Evolutionary conservation across 1,140 invertebrate genomes (phyloP).

Genomic region (Dreissena rostriformis): DNA sequence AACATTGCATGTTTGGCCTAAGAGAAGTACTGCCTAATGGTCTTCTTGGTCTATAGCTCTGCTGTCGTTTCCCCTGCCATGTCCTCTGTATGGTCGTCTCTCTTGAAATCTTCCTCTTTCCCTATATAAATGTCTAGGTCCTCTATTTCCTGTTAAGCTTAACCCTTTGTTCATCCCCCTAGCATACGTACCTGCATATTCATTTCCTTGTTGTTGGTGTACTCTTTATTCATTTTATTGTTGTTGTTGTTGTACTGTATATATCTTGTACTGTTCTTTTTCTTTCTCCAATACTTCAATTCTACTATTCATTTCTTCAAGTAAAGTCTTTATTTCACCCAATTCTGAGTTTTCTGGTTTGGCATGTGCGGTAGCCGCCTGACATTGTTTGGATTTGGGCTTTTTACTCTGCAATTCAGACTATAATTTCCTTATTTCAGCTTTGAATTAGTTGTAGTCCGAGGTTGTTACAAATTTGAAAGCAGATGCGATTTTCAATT

Average conservation of each 20-base stretch:
- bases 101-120: too few relatives aligned
- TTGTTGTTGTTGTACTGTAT: background rate
- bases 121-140: background rate
- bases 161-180: background rate
- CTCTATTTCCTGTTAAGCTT: background rate
- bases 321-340: background rate
- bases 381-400: too few relatives aligned
- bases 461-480: too few relatives aligned
- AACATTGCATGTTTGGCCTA: background rate
- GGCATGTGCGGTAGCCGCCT: too few relatives aligned
- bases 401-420: too few relatives aligned
- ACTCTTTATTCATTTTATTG: background rate
- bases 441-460: too few relatives aligned
- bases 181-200: background rate
- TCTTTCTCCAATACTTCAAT: background rate
- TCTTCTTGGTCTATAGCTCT: slow-evolving; percentile 1
- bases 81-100: slow-evolving; percentile 2
- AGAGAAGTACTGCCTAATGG: background rate
- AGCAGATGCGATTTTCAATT: too few relatives aligned
- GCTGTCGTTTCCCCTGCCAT: background rate
- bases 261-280: background rate
- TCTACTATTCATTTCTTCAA: background rate
- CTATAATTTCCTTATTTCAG: too few relatives aligned
- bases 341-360: background rate
- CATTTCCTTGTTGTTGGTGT: background rate